phyloP scores from a whole-genome alignment of 2,888 invertebrate genomes.

The Cataglyphis altisquamis region DNA sequence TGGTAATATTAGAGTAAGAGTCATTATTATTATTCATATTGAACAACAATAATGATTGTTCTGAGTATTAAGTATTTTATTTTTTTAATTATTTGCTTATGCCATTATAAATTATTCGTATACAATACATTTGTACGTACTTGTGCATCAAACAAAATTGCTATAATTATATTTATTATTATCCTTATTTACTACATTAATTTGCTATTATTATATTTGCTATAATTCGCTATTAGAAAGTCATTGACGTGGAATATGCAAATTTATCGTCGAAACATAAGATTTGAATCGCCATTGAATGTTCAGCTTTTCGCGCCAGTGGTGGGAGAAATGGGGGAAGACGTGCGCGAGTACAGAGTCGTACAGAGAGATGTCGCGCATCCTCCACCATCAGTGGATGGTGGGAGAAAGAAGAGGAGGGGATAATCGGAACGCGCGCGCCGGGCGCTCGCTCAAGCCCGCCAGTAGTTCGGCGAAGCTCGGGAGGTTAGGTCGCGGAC shows the following conservation, averaged over 20 bases:
- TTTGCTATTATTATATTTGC: too few species aligned
- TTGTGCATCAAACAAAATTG: too few species aligned
- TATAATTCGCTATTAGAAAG: background rate
- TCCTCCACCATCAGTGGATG: background rate
- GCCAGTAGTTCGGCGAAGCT: constrained; percentile 82
- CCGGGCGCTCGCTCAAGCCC: constrained; percentile 68
- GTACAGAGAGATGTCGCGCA: constrained; percentile 35
- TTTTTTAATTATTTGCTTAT: too few species aligned
- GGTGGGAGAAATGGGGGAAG: background rate
- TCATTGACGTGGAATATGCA: background rate
- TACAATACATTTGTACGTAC: too few species aligned
- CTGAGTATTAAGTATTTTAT: too few species aligned
- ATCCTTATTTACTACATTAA: too few species aligned
- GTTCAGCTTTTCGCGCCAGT: background rate
- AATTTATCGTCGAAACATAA: background rate
- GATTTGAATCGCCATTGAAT: background rate
- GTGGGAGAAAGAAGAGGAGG: constrained; percentile 27
- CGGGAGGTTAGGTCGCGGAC: constrained; percentile 71
- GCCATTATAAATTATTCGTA: too few species aligned
- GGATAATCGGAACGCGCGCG: constrained; percentile 58
- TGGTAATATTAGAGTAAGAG: too few species aligned
- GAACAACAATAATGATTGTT: too few species aligned
- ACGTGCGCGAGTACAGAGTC: background rate
- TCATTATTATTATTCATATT: too few species aligned
- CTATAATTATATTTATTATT: too few species aligned